phyloP scores from a whole-genome alignment of 2,113 vertebrate species.

The Thoracochromis brauschi region DNA sequence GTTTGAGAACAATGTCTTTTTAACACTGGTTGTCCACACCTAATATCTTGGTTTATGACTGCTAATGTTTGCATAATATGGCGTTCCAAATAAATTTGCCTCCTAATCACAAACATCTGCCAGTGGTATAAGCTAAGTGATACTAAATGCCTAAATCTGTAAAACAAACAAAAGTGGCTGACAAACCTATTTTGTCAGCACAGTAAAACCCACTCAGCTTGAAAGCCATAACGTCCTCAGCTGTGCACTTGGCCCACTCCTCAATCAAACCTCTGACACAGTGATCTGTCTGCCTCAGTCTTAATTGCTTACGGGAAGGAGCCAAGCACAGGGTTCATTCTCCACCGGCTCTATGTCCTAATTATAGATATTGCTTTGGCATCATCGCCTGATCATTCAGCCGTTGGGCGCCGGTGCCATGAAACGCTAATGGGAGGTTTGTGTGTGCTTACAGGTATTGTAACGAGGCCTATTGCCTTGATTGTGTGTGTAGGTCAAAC shows the following conservation, averaged over 20 bases:
- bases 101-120: conserved; percentile 84
- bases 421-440: neutral
- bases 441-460: neutral
- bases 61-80: conserved; percentile 75
- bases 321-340: conserved; percentile 40
- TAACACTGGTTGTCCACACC: neutral
- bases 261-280: conserved; percentile 64
- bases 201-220: conserved; percentile 41
- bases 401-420: neutral
- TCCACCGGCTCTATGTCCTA: conserved; percentile 39
- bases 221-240: conserved; percentile 50
- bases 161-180: conserved; percentile 53
- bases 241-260: conserved; percentile 58
- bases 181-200: conserved; percentile 37
- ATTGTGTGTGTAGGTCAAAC: neutral
- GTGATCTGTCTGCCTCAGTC: conserved; percentile 58
- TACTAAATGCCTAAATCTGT: conserved; percentile 65
- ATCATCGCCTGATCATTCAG: conserved; percentile 21
- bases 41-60: conserved; percentile 61
- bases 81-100: conserved; percentile 80
- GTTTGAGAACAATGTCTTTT: neutral
- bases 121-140: conserved; percentile 71
- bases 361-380: conserved; percentile 63
- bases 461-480: neutral
- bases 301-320: conserved; percentile 58